Evolutionary conservation across 2,113 vertebrate species (phyloP), one percentile per base, ranked within the genome.

Genomic region (Oreotragus oreotragus): DNA sequence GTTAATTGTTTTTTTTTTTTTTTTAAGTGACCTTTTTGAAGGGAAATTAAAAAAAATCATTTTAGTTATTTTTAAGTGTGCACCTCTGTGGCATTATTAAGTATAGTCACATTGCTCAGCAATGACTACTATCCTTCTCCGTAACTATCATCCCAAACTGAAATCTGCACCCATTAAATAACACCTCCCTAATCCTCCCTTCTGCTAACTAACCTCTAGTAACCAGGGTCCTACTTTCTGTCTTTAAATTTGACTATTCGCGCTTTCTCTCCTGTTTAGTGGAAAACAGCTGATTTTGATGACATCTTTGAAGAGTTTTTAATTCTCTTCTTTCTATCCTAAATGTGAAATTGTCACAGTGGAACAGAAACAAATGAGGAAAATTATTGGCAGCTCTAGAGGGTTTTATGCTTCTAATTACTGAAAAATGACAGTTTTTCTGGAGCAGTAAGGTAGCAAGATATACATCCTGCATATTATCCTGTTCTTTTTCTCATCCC

Each of bases 361-460:
- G 45, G 84, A 92, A 79, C 39, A 87, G 76, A 94, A 92, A 79
- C 47, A 91, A 64, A 84, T 89, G 60, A 94, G 77, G 16, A 30
- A 88, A 97, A 88, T 57, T 73, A 55, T 33, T 88, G 60, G 19
- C 84, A 84, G 47, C 53, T 45, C 21, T 33, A 57, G 81, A 90
- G 55, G 25, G 73, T 55, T 88, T 92, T 73, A 21, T 90, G 83
- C 10, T 90, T 94, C 64, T 97, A 51, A 23, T 94, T 92, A 89
- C 27, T 94, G 23, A 89, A 91, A 94, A 47, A 76, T 91, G 60
- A 83, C 33, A 83, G 1, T 95, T 88, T 58, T 94, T 77, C 28
- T 94, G 80, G 36, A 84, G 49, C 27, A 94, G 16, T 94, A 58
- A 36, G 49, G 83, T 95, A 89, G 36, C 6, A 94, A 64, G 88